Evolutionary conservation across 2,113 vertebrate genomes (phyloP).

Genomic region (Podarcis cretensis): DNA sequence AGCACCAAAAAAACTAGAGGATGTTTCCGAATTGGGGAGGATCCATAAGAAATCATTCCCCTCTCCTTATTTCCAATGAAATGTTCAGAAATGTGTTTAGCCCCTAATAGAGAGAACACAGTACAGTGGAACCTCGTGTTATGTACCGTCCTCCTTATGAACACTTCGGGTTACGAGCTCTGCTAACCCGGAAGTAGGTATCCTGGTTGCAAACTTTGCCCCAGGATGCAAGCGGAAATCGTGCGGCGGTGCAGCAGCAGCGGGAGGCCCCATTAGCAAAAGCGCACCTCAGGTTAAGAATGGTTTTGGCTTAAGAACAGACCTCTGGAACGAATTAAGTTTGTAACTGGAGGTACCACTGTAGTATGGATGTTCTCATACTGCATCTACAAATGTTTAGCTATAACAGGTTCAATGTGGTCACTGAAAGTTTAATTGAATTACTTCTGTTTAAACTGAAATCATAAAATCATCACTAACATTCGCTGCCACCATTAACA

Average conservation of each 20-base stretch:
- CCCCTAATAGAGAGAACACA: not conserved
- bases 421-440: not conserved
- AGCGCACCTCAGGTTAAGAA: too few relatives aligned
- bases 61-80: not conserved
- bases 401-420: not conserved
- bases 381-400: not conserved
- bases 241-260: too few relatives aligned
- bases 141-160: too few relatives aligned
- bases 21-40: not conserved
- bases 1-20: not conserved
- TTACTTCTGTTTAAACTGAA: not conserved
- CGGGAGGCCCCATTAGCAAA: too few relatives aligned
- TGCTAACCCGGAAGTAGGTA: too few relatives aligned
- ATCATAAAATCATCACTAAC: constrained; percentile 16
- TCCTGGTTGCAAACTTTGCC: too few relatives aligned
- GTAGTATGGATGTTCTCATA: not conserved
- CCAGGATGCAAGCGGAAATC: too few relatives aligned
- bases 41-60: not conserved
- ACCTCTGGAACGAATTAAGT: too few relatives aligned
- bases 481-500: not conserved
- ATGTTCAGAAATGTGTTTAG: not conserved
- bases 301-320: too few relatives aligned
- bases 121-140: too few relatives aligned
- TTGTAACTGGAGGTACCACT: too few relatives aligned
- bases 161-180: too few relatives aligned